phyloP scores from a whole-genome alignment of 2,888 invertebrate species.

The Ophion obscuratus region DNA sequence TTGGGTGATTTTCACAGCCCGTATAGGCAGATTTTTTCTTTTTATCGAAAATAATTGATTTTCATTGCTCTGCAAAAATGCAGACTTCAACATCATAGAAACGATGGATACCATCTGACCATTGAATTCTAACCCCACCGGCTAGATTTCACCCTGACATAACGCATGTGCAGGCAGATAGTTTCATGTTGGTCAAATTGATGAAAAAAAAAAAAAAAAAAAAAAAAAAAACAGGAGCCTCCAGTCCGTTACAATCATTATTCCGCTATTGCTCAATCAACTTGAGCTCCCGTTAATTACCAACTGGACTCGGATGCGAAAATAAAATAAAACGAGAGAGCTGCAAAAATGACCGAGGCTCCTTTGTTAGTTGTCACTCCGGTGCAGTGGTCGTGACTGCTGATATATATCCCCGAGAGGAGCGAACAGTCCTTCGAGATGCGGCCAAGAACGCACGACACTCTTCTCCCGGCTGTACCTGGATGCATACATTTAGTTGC shows the following conservation, averaged over 20 bases:
- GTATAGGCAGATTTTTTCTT: too few species aligned
- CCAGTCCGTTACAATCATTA: neutral
- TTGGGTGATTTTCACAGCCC: too few species aligned
- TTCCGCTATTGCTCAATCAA: slow-evolving; percentile 2
- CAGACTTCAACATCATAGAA: neutral
- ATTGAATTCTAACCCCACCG: neutral
- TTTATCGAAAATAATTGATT: too few species aligned
- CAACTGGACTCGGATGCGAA: neutral
- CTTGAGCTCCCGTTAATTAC: neutral
- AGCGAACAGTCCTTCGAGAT: slow-evolving; percentile 17
- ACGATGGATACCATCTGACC: neutral
- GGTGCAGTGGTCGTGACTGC: slow-evolving; percentile 34
- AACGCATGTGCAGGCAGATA: neutral
- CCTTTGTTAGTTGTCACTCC: slow-evolving; percentile 40
- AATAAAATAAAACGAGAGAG: slow-evolving; percentile 3
- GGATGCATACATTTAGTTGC: slow-evolving; percentile 11
- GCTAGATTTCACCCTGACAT: neutral
- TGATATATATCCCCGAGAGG: slow-evolving; percentile 10
- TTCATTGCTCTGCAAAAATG: too few species aligned
- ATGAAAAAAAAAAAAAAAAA: neutral
- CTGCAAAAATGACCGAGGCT: neutral
- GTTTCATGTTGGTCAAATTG: neutral
- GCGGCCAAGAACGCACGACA: slow-evolving; percentile 29
- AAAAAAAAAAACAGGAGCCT: neutral
- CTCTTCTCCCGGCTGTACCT: neutral